A percentile compares a stretch with the other conserved stretches of the same genome.
phyloP scores from a whole-genome alignment of 1,140 invertebrate species.

The Venustaconcha ellipsiformis region DNA sequence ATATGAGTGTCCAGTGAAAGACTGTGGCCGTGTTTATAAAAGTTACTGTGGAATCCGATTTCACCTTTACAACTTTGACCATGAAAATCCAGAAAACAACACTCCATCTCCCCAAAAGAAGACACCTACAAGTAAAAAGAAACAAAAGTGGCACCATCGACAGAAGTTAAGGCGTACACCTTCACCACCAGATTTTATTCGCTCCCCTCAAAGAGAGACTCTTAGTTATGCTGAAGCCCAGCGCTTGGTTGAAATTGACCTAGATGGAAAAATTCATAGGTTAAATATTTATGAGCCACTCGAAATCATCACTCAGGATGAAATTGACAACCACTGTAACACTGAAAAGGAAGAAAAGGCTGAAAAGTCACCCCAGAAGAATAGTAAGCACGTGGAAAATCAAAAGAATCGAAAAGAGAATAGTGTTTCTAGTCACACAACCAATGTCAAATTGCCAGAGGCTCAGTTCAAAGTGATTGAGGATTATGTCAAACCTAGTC shows the following conservation, averaged over 20 bases:
- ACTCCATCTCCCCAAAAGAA: conserved; percentile 43
- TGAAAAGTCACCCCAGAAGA: conserved; percentile 59
- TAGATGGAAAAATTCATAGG: conserved; percentile 76
- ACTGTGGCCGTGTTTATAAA: conserved; percentile 88
- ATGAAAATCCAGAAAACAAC: conserved; percentile 73
- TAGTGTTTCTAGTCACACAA: conserved; percentile 36
- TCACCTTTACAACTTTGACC: conserved; percentile 86
- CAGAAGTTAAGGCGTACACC: conserved; percentile 59
- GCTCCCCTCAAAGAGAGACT: conserved; percentile 61
- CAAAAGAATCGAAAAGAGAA: conserved; percentile 60
- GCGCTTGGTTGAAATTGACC: conserved; percentile 86
- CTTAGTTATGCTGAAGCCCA: conserved; percentile 84
- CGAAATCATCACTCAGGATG: conserved; percentile 68
- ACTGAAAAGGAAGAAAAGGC: conserved; percentile 67
- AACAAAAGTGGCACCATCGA: conserved; percentile 59
- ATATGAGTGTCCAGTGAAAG: conserved; percentile 85
- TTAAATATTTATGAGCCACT: conserved; percentile 72
- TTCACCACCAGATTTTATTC: conserved; percentile 66
- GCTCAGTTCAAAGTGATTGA: conserved; percentile 84
- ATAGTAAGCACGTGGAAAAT: conserved; percentile 46
- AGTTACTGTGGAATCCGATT: conserved; percentile 87
- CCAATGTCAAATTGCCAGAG: conserved; percentile 77
- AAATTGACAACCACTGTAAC: conserved; percentile 66
- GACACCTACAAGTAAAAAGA: conserved; percentile 48
- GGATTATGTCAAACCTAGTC: conserved; percentile 80